Percentiles rank a stretch among this genome's conserved stretches.
phyloP scores from a whole-genome alignment of 2,113 vertebrate genomes.

The Epinephelus cyanopodus region DNA sequence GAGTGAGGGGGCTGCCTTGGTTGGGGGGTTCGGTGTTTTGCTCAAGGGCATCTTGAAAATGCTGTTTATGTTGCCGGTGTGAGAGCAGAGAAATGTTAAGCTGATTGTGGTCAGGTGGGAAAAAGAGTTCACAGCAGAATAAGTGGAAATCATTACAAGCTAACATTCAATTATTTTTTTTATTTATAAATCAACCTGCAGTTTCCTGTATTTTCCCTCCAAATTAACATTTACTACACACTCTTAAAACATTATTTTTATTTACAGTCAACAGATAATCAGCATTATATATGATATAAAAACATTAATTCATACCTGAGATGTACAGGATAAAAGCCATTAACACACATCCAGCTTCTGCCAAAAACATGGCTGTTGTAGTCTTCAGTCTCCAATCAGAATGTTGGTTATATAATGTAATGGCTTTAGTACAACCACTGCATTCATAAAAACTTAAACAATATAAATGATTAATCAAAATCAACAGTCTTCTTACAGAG shows the following conservation, averaged over 20 bases:
- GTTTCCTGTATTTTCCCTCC: too few relatives aligned
- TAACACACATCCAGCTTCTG: constrained; percentile 4
- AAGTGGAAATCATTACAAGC: neutral
- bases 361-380: constrained; percentile 4
- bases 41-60: too few relatives aligned
- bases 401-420: neutral
- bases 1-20: too few relatives aligned
- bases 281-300: neutral
- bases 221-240: too few relatives aligned
- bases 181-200: too few relatives aligned
- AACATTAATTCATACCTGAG: constrained; percentile 26
- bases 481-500: neutral
- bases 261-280: neutral
- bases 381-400: neutral
- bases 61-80: too few relatives aligned
- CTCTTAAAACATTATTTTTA: neutral
- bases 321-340: constrained; percentile 6
- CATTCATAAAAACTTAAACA: neutral
- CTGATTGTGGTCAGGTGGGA: too few relatives aligned
- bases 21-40: too few relatives aligned
- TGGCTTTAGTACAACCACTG: neutral
- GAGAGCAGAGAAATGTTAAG: too few relatives aligned
- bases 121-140: too few relatives aligned
- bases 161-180: too few relatives aligned
- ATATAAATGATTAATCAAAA: neutral